Conservation (phyloP, 2,113 vertebrate genomes). For the Crotalus tigris region DNA sequence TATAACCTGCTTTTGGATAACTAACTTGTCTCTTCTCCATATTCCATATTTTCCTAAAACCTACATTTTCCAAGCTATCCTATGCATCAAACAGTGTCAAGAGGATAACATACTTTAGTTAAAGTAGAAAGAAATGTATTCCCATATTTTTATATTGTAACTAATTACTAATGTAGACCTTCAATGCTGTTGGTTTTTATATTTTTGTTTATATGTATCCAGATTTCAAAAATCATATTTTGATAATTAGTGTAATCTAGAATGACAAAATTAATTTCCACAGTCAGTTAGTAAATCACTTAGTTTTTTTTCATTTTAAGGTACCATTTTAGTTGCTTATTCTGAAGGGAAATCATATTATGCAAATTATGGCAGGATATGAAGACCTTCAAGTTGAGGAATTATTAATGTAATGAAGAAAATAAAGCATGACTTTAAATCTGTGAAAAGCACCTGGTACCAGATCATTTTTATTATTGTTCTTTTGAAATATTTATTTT, state of each 20-base stretch:
- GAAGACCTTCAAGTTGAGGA: conserved; percentile 1
- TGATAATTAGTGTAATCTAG: conserved; percentile 24
- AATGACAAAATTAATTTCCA: conserved; percentile 35
- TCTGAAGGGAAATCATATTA: conserved; percentile 34
- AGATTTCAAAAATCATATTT: conserved; percentile 7
- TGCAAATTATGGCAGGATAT: conserved; percentile 8
- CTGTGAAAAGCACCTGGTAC: neutral
- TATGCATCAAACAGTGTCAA: neutral
- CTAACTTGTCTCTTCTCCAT: neutral
- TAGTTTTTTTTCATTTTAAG: conserved; percentile 12
- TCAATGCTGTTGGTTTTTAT: neutral
- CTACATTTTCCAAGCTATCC: neutral
- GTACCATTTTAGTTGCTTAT: conserved; percentile 5
- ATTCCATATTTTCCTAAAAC: neutral
- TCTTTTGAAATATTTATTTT: neutral
- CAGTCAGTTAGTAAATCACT: conserved; percentile 30
- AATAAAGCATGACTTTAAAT: neutral
- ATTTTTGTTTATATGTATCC: neutral
- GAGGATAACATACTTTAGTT: neutral
- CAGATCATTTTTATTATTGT: neutral
- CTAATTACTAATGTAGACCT: neutral
- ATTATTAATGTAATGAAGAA: conserved; percentile 18
- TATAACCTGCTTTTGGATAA: neutral
- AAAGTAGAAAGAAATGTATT: neutral
- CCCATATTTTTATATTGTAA: neutral